Evolutionary conservation across 2,113 vertebrate species (phyloP).

Genomic region (Centropus bengalensis): DNA sequence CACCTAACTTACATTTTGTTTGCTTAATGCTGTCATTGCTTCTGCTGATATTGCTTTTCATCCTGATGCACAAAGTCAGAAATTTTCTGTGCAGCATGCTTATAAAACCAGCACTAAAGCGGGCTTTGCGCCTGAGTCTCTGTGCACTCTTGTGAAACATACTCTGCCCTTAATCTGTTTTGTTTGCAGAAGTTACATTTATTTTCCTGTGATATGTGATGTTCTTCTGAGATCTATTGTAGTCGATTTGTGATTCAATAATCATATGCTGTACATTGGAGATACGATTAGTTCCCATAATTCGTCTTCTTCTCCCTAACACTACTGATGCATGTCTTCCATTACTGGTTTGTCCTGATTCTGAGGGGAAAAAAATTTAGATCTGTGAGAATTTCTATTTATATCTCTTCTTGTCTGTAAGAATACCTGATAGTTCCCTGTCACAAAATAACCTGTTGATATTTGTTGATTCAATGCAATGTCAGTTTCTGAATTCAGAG

Average conservation of each 20-base stretch:
- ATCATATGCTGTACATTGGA: neutral
- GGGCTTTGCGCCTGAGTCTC: neutral
- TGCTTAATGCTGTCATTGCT: neutral
- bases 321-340: neutral
- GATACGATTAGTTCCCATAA: neutral
- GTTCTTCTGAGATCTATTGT: neutral
- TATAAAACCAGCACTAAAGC: neutral
- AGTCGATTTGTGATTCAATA: neutral
- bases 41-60: neutral
- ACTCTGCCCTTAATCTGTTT: neutral
- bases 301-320: neutral
- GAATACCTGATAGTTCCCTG: neutral
- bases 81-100: neutral
- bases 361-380: neutral
- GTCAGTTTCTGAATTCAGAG: neutral
- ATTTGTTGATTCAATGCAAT: neutral
- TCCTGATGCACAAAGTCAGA: neutral
- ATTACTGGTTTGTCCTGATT: neutral
- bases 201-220: neutral
- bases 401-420: neutral
- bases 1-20: neutral
- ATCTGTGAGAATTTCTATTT: neutral
- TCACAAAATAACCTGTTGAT: neutral
- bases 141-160: neutral
- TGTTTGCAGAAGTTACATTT: neutral